Conservation (phyloP, 2,113 vertebrate species). For the Chionomys nivalis region DNA sequence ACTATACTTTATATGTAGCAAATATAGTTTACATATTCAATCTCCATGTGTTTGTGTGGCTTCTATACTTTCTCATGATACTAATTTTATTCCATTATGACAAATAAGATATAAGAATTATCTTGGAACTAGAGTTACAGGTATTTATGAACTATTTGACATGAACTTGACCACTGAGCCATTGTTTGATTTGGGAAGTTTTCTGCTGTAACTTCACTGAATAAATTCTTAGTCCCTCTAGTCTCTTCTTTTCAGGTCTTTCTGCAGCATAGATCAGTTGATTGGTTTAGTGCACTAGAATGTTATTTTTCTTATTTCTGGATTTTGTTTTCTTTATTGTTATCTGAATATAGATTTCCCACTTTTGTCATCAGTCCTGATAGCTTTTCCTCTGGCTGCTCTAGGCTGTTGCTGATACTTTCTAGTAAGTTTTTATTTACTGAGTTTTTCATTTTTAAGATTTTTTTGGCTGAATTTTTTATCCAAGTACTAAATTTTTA, state of each 20-base stretch:
- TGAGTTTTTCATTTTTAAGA: background rate
- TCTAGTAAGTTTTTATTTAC: background rate
- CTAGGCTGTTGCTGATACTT: background rate
- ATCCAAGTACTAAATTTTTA: background rate
- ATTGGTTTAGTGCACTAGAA: background rate
- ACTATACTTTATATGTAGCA: background rate
- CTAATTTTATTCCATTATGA: background rate
- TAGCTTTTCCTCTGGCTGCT: background rate
- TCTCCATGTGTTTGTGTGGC: background rate
- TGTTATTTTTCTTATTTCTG: background rate
- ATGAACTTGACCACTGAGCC: background rate
- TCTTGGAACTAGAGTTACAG: background rate
- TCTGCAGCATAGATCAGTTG: background rate
- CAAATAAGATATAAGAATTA: background rate
- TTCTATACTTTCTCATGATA: background rate
- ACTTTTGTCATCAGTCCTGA: too few species aligned
- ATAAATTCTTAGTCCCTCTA: background rate
- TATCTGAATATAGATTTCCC: background rate
- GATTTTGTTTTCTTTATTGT: background rate
- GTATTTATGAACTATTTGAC: background rate
- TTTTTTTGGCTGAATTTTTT: background rate
- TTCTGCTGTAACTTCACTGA: background rate
- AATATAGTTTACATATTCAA: background rate
- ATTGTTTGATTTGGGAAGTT: background rate
- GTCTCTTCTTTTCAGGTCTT: background rate